Evolutionary conservation across 2,888 invertebrate genomes (phyloP).

Genomic region (Lamellibrachia satsuma): DNA sequence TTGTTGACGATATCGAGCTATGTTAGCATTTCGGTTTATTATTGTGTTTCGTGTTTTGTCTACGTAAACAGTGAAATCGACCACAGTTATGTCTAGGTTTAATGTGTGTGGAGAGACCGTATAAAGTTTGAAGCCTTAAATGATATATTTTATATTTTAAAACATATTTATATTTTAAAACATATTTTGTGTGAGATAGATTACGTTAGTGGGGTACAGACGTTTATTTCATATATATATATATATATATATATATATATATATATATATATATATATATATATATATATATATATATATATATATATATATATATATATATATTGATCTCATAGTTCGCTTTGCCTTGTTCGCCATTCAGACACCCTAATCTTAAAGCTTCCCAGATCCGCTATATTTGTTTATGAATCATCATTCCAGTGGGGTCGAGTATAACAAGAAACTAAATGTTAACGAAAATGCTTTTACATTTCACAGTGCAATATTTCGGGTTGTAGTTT

Average conservation of each 20-base stretch:
- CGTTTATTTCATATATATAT: not conserved
- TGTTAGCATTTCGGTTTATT: not conserved
- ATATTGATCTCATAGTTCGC: not conserved
- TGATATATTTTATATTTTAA: not conserved
- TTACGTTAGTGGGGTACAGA: not conserved
- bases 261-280: not conserved
- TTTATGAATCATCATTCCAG: conserved; percentile 1
- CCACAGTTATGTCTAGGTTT: not conserved
- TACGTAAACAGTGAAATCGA: not conserved
- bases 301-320: not conserved
- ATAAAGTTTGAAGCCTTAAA: not conserved
- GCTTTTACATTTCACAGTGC: not conserved
- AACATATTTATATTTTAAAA: not conserved
- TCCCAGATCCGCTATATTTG: not conserved
- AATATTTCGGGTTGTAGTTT: not conserved
- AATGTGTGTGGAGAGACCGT: no score
- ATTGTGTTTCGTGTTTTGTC: not conserved
- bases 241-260: not conserved
- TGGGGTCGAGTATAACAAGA: not conserved
- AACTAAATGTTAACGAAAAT: not conserved
- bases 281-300: not conserved
- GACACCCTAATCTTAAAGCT: not conserved
- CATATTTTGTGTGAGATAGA: not conserved
- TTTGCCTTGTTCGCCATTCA: not conserved
- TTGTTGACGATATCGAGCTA: not conserved